A percentile compares a stretch with the other conserved stretches of the same genome.
phyloP scores from a whole-genome alignment of 1,140 invertebrate genomes.

The Cydia splendana region DNA sequence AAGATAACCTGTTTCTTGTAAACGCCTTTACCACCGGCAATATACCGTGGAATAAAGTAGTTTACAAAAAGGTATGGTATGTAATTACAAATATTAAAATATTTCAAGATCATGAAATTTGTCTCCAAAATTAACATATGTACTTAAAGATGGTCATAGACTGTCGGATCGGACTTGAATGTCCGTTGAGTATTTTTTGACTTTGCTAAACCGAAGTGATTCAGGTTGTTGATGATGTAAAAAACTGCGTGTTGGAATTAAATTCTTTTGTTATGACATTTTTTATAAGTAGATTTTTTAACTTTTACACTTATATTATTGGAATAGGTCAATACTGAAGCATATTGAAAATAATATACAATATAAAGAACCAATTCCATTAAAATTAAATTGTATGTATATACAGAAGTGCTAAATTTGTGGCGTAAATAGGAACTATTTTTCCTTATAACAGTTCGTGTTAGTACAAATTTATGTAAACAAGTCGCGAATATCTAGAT shows the following conservation, averaged over 20 bases:
- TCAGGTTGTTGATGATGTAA: not conserved
- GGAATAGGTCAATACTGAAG: too few species aligned
- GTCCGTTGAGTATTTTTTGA: not conserved
- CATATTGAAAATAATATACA: too few species aligned
- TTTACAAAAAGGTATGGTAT: too few species aligned
- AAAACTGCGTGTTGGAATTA: not conserved
- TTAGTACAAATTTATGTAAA: not conserved
- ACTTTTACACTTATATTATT: too few species aligned
- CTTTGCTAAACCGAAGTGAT: not conserved
- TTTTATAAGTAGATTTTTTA: not conserved
- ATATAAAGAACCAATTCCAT: not conserved
- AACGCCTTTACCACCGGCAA: too few species aligned
- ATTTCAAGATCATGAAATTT: too few species aligned
- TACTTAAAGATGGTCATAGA: too few species aligned
- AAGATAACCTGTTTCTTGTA: too few species aligned
- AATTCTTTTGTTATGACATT: not conserved
- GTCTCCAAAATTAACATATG: too few species aligned
- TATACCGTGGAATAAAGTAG: too few species aligned
- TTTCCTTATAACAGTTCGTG: not conserved
- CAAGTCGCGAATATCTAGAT: conserved; percentile 19
- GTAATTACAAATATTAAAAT: too few species aligned
- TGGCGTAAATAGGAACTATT: not conserved
- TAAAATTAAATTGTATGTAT: not conserved
- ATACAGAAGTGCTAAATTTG: not conserved
- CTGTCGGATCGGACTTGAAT: too few species aligned